Evolutionary conservation across 2,888 invertebrate species (phyloP).

Genomic region (Epinotia ramella): DNA sequence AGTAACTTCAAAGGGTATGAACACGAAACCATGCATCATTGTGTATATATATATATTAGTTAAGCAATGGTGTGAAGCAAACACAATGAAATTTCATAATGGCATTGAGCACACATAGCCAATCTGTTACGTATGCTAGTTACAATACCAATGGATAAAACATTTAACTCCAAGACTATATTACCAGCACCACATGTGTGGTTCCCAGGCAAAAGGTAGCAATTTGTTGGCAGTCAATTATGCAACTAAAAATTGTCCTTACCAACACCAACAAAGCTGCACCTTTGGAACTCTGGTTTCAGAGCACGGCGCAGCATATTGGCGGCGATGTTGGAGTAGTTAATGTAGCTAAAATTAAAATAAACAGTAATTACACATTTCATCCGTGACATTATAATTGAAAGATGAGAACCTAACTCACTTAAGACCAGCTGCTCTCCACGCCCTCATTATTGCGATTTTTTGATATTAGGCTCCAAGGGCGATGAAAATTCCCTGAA

Average conservation of each 20-base stretch:
- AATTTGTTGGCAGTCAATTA: too few relatives aligned
- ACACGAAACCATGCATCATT: neutral
- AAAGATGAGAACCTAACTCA: conserved; percentile 74
- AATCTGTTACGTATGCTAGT: too few relatives aligned
- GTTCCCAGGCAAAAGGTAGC: too few relatives aligned
- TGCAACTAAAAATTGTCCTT: too few relatives aligned
- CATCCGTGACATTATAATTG: neutral
- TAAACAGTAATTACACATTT: conserved; percentile 6
- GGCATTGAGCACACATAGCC: too few relatives aligned
- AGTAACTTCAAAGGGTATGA: neutral
- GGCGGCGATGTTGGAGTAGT: conserved; percentile 97
- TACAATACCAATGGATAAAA: too few relatives aligned
- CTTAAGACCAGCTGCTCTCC: conserved; percentile 94
- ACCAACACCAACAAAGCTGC: too few relatives aligned
- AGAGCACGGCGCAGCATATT: conserved; percentile 91
- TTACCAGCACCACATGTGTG: too few relatives aligned
- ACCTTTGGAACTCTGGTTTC: conserved; percentile 87
- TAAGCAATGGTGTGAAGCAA: neutral
- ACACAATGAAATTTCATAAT: neutral
- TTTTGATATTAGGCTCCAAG: conserved; percentile 33
- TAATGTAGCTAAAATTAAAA: conserved; percentile 92
- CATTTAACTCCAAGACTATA: too few relatives aligned
- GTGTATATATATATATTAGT: neutral
- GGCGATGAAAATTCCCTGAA: conserved; percentile 12
- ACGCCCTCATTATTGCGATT: conserved; percentile 87